Percentiles rank a stretch among this genome's conserved stretches.
Conservation (phyloP, 2,797 vertebrate species). For the Parauchenoglanis punctatus region DNA sequence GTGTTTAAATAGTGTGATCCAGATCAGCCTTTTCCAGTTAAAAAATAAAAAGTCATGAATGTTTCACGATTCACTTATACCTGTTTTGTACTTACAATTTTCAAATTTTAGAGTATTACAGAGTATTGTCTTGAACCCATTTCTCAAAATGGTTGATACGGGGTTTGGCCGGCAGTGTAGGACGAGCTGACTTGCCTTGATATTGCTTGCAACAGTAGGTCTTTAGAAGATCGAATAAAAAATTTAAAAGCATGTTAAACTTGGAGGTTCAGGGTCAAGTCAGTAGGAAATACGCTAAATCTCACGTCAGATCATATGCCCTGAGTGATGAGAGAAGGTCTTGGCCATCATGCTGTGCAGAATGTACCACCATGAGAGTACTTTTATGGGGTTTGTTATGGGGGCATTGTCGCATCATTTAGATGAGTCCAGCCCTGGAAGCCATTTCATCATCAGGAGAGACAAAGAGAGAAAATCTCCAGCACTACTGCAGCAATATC, state of each 20-base stretch:
- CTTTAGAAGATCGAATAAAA: neutral
- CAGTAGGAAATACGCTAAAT: neutral
- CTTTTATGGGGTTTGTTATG: neutral
- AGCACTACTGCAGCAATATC: conserved; percentile 21
- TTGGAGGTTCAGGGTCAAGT: neutral
- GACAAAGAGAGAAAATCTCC: neutral
- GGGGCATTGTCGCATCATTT: conserved; percentile 6
- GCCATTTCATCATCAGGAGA: neutral
- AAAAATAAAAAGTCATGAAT: neutral
- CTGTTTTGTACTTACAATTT: neutral
- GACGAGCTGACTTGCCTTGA: neutral
- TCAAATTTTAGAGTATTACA: neutral
- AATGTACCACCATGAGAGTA: neutral
- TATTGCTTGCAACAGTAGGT: neutral
- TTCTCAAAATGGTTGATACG: neutral
- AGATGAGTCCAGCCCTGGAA: conserved; percentile 9
- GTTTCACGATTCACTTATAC: neutral
- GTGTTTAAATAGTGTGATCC: neutral
- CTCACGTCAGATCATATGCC: neutral
- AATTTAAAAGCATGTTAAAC: neutral
- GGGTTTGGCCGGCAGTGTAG: neutral
- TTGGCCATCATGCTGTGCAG: neutral
- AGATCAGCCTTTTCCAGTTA: neutral
- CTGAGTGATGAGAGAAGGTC: neutral
- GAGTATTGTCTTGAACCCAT: neutral